phyloP scores from a whole-genome alignment of 2,888 invertebrate genomes.

The Caenorhabditis wallacei region DNA sequence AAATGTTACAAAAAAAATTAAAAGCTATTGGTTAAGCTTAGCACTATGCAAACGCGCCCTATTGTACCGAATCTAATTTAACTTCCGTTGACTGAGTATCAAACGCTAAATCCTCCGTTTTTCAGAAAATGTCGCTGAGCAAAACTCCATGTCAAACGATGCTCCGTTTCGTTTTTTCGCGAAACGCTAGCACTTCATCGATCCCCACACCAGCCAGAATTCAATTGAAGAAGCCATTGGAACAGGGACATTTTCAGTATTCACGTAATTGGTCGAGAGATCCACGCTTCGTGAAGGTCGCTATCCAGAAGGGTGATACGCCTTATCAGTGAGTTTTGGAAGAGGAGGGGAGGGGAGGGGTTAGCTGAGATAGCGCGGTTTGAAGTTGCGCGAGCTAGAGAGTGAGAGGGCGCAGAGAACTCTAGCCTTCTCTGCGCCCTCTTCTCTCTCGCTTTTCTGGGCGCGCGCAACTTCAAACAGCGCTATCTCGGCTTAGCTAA shows the following conservation, averaged over 20 bases:
- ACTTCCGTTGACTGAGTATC: no score
- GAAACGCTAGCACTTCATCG: slow-evolving; percentile 53
- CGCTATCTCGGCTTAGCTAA: no score
- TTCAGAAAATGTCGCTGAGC: slow-evolving; percentile 61
- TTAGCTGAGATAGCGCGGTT: no score
- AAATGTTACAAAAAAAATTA: no score
- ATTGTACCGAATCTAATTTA: no score
- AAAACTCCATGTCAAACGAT: slow-evolving; percentile 38
- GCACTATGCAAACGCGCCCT: no score
- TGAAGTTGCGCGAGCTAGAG: no score
- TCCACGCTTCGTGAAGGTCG: slow-evolving; percentile 59
- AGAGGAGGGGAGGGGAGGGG: not conserved
- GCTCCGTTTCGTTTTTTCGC: slow-evolving; percentile 55
- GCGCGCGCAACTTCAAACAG: no score
- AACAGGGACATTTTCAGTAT: slow-evolving; percentile 67
- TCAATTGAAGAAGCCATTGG: slow-evolving; percentile 68
- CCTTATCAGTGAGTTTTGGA: slow-evolving; percentile 63
- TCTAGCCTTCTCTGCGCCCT: no score
- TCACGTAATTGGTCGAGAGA: slow-evolving; percentile 70
- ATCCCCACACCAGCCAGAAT: slow-evolving; percentile 58
- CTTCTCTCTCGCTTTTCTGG: no score
- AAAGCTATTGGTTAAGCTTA: no score
- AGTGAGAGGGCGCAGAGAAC: no score
- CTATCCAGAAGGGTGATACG: slow-evolving; percentile 71
- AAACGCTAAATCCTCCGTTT: not conserved